Evolutionary conservation across 2,888 invertebrate genomes (phyloP).

Genomic region (Leucoma salicis): DNA sequence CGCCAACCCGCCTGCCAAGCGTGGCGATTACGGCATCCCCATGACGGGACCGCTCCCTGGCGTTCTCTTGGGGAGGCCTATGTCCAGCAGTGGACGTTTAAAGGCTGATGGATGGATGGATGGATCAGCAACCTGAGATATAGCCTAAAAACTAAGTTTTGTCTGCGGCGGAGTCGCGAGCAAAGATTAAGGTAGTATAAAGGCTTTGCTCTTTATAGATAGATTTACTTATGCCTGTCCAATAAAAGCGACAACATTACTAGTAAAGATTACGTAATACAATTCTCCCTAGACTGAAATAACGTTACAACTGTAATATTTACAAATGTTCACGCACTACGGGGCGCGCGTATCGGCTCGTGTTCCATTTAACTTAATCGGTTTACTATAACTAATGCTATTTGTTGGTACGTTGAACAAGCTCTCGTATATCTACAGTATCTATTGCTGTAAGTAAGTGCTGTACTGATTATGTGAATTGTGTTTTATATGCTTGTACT

Average conservation of each 20-base stretch:
- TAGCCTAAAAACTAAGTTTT: too few relatives aligned
- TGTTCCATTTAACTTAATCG: conserved; percentile 50
- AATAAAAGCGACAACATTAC: not conserved
- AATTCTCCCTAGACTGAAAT: conserved; percentile 13
- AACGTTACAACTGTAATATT: conserved; percentile 29
- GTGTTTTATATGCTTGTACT: not conserved
- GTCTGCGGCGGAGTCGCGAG: too few relatives aligned
- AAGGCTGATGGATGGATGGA: too few relatives aligned
- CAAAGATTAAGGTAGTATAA: too few relatives aligned
- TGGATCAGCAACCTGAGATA: too few relatives aligned
- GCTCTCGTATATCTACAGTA: conserved; percentile 20
- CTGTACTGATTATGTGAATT: not conserved
- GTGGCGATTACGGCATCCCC: too few relatives aligned
- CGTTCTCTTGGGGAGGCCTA: too few relatives aligned
- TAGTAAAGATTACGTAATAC: conserved; percentile 6
- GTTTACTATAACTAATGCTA: conserved; percentile 61
- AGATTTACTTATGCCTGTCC: too few relatives aligned
- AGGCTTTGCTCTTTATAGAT: too few relatives aligned
- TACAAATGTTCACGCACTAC: conserved; percentile 38
- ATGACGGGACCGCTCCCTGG: too few relatives aligned
- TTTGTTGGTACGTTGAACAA: conserved; percentile 52
- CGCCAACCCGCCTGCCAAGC: too few relatives aligned
- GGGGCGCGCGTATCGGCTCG: conserved; percentile 36
- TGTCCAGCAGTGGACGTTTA: too few relatives aligned
- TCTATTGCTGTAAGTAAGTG: conserved; percentile 5